Base-by-base conservation (phyloP, 37 sponge, comb jelly and placozoan genomes). In the Cladorhizidae sp. region DNA sequence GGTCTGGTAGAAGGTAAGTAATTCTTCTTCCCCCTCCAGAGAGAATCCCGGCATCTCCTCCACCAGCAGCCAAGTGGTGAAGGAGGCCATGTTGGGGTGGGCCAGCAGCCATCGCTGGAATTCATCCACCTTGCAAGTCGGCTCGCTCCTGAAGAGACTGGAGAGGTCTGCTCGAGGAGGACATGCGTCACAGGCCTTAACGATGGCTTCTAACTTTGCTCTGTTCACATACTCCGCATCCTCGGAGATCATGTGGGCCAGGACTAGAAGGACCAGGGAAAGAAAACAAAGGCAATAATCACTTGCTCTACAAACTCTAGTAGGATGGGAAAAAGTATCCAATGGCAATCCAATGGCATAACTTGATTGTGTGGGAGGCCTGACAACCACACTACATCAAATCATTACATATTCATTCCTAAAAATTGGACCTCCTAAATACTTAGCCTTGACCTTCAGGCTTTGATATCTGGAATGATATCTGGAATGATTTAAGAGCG, bases 1-100 rank as follows among this genome's bases (percentile, higher is more conserved):
- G 0, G 89, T 92, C 64, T 92, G 89, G 62, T 92, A 80, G 54
- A 85, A 92, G 17, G 88, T 78, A 18, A 81, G 85, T 26, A 89
- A 67, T 35, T 77, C 73, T 11, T 72, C 36, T 17, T 80, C 79
- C 20, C 75, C 89, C 40, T 82, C 76, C 59, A 92, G 73, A 37
- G 56, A 20, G 35, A 90, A 73, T 25, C 62, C 79, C n/a, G 67
- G 57, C 49, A 62, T 35, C 42, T 74, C 80, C 49, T 62, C 84
- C 21, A 12, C 37, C 57, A 89, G 74, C 32, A 89, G 83, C 89
- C 80, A 81, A 35, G 35, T 23, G 35, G 89, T 71, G 76, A 92
- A 88, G n/a, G 93, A 81, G 62, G 88, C 40, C 51, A 92, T 45
- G 42, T 54, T 23, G 29, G 70, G 64, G 28, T 88, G 49, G 21